These are phyloP conservation scores for Callopanchax toddi DNA, from an alignment of 2,113 vertebrate genomes.

Conservation along the genomic window DNA sequence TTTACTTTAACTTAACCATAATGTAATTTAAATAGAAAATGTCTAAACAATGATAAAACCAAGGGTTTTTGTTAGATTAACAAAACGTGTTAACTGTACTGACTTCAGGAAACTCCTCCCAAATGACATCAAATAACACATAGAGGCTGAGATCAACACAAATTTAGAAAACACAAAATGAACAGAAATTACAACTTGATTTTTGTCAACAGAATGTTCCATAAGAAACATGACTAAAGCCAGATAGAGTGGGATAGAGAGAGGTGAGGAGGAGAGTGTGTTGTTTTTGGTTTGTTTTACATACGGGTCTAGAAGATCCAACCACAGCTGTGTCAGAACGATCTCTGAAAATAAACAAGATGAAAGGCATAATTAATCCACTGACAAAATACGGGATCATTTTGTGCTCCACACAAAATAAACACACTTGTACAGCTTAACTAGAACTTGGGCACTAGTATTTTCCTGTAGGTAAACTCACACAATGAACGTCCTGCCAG, in stretches of 20 bases:
- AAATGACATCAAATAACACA: conserved; percentile 65
- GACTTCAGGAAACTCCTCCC: conserved; percentile 41
- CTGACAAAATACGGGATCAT: neutral
- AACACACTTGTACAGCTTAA: too few species aligned
- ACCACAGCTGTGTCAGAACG: conserved; percentile 93
- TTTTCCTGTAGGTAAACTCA: conserved; percentile 74
- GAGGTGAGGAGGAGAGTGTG: conserved; percentile 62
- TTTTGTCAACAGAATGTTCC: conserved; percentile 69
- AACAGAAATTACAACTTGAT: conserved; percentile 67
- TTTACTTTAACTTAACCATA: conserved; percentile 24
- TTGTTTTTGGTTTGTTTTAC: conserved; percentile 87
- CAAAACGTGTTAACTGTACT: conserved; percentile 35
- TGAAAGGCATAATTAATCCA: neutral
- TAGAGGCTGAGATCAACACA: conserved; percentile 63
- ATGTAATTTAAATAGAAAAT: conserved; percentile 29
- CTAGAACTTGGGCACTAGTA: too few species aligned
- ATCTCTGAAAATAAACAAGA: conserved; percentile 85
- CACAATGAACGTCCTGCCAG: conserved; percentile 98
- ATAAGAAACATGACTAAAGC: conserved; percentile 65
- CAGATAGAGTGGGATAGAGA: conserved; percentile 64
- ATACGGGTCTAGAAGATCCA: conserved; percentile 99
- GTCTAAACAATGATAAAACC: conserved; percentile 34
- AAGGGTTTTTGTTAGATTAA: conserved; percentile 42
- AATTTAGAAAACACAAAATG: conserved; percentile 70
- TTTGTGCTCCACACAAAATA: too few species aligned